Conservation (phyloP, 2,797 vertebrate genomes). For the Acanthurus lineatus region DNA sequence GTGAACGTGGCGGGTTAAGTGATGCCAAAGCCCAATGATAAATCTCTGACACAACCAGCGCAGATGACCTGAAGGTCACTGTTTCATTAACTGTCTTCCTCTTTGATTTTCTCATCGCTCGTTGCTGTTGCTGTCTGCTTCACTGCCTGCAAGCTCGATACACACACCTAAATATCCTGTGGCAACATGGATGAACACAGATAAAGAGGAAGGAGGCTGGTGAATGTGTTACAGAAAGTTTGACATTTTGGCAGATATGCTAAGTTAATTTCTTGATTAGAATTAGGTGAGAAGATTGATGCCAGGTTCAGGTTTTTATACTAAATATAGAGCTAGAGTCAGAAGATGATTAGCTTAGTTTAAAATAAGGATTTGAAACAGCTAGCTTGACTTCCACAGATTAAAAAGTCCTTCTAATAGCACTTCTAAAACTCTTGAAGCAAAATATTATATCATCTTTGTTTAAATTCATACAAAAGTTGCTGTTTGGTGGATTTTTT, state of each 20-base stretch:
- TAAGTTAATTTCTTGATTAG: not conserved
- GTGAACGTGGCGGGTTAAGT: slow-evolving; percentile 69
- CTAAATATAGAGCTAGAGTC: not conserved
- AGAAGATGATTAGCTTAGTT: not conserved
- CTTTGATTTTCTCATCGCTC: slow-evolving; percentile 80
- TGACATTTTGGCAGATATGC: not conserved
- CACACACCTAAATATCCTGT: slow-evolving; percentile 14
- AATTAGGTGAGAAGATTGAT: not conserved
- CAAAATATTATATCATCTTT: not conserved
- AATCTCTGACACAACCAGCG: slow-evolving; percentile 79
- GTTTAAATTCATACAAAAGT: not conserved
- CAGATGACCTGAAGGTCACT: slow-evolving; percentile 80
- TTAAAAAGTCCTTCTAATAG: not conserved
- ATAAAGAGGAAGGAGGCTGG: not conserved
- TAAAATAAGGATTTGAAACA: not conserved
- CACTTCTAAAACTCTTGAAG: not conserved
- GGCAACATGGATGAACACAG: not conserved
- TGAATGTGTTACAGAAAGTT: not conserved
- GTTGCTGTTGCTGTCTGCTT: slow-evolving; percentile 16
- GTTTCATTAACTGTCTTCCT: slow-evolving; percentile 86
- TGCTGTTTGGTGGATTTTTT: not conserved
- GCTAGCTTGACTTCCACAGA: not conserved
- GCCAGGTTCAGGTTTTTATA: not conserved
- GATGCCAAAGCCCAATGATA: slow-evolving; percentile 80
- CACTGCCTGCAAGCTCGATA: slow-evolving; percentile 20